Percentiles rank a stretch among this genome's conserved stretches.
These are phyloP conservation scores for Leptopilina boulardi DNA, from an alignment of 1,140 invertebrate species.

Conservation along the genomic window DNA sequence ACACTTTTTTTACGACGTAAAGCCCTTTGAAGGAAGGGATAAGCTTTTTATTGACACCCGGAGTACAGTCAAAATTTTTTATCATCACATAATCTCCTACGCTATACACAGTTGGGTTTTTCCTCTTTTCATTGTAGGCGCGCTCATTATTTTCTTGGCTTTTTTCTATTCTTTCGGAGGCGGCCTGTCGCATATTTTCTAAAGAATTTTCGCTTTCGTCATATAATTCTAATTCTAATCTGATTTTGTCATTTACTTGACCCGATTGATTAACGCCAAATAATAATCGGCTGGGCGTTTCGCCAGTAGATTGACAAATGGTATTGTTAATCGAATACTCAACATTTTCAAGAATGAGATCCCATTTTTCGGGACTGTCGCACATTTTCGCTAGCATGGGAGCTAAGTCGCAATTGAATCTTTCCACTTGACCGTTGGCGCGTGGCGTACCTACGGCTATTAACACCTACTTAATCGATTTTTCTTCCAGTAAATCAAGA, in stretches of 20 bases:
- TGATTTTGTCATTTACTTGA: not conserved
- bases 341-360: conserved; percentile 41
- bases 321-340: conserved; percentile 53
- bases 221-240: not conserved
- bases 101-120: conserved; percentile 1
- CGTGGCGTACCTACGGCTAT: too few species aligned
- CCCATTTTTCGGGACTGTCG: conserved; percentile 44
- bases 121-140: conserved; percentile 18
- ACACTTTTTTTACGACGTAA: conserved; percentile 31
- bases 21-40: conserved; percentile 32
- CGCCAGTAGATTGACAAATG: conserved; percentile 32
- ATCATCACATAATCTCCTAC: conserved; percentile 36
- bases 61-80: not conserved
- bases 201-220: not conserved
- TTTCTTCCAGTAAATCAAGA: too few species aligned
- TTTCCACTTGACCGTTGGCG: conserved; percentile 38
- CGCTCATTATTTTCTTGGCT: conserved; percentile 5
- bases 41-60: conserved; percentile 28
- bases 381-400: conserved; percentile 49
- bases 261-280: conserved; percentile 20
- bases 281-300: conserved; percentile 39
- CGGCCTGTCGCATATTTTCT: not conserved
- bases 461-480: too few species aligned
- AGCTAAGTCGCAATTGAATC: conserved; percentile 1
- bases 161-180: not conserved